Percentiles rank a stretch among this genome's conserved stretches.
These are phyloP conservation scores for Manduca sexta DNA, from an alignment of 1,140 invertebrate species.

Conservation along the genomic window DNA sequence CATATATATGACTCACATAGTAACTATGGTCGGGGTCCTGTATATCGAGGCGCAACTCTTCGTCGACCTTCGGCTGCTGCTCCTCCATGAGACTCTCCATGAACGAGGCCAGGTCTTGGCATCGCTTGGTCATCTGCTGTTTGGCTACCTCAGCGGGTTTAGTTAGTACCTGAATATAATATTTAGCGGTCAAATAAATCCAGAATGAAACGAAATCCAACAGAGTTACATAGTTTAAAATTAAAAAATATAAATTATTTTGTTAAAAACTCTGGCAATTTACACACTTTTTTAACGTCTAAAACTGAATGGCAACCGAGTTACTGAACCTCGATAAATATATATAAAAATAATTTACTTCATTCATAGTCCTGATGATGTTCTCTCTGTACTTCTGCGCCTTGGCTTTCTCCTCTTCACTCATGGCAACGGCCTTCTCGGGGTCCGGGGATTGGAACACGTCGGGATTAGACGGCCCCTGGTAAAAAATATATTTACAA, in stretches of 20 bases:
- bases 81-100: constrained; percentile 84
- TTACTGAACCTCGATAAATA: too few species aligned
- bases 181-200: not conserved
- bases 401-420: constrained; percentile 76
- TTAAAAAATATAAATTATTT: too few species aligned
- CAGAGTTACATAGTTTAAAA: too few species aligned
- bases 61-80: constrained; percentile 70
- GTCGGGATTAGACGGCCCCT: constrained; percentile 82
- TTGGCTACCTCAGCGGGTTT: constrained; percentile 75
- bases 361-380: constrained; percentile 79
- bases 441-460: constrained; percentile 76
- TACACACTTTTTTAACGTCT: too few species aligned
- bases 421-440: constrained; percentile 52
- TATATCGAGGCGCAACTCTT: constrained; percentile 73
- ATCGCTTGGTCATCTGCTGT: constrained; percentile 78
- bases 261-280: too few species aligned
- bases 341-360: too few species aligned
- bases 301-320: too few species aligned
- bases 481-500: constrained; percentile 16
- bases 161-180: constrained; percentile 63
- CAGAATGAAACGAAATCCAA: not conserved
- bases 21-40: constrained; percentile 60
- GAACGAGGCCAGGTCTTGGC: constrained; percentile 82
- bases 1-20: constrained; percentile 31
- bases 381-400: constrained; percentile 79